Percentiles rank a stretch among this genome's conserved stretches.
phyloP scores from a whole-genome alignment of 2,888 invertebrate species.

The Oegoconia quadripuncta region DNA sequence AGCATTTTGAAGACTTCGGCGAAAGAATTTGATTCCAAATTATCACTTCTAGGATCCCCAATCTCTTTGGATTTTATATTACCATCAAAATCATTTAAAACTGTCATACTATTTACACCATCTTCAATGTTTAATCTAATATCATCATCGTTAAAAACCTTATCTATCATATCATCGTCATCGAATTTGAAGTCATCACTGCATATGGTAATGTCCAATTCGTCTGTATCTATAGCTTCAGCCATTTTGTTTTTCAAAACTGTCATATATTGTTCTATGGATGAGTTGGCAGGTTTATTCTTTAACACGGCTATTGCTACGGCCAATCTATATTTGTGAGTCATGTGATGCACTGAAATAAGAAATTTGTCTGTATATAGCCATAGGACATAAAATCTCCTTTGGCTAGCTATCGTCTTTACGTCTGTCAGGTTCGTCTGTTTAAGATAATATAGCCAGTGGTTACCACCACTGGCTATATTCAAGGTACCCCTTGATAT shows the following conservation, averaged over 20 bases:
- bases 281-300: conserved; percentile 39
- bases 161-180: conserved; percentile 17
- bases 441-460: no score
- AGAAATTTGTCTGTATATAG: not conserved
- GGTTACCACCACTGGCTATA: no score
- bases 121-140: not conserved
- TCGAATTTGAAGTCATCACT: conserved; percentile 48
- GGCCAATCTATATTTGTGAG: conserved; percentile 44
- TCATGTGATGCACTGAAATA: conserved; percentile 41
- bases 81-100: conserved; percentile 9
- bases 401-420: no score
- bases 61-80: conserved; percentile 5
- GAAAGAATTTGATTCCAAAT: not conserved
- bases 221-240: conserved; percentile 26
- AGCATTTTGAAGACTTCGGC: conserved; percentile 1
- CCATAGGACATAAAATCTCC: not conserved
- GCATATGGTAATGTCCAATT: conserved; percentile 32
- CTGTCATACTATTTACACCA: conserved; percentile 10
- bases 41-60: not conserved
- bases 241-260: conserved; percentile 33
- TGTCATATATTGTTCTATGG: conserved; percentile 34
- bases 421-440: no score
- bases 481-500: no score
- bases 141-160: conserved; percentile 2
- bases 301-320: conserved; percentile 45